A percentile compares a stretch with the other conserved stretches of the same genome.
Evolutionary conservation across 2,888 invertebrate genomes (phyloP).

Genomic region (Rhagium mordax): DNA sequence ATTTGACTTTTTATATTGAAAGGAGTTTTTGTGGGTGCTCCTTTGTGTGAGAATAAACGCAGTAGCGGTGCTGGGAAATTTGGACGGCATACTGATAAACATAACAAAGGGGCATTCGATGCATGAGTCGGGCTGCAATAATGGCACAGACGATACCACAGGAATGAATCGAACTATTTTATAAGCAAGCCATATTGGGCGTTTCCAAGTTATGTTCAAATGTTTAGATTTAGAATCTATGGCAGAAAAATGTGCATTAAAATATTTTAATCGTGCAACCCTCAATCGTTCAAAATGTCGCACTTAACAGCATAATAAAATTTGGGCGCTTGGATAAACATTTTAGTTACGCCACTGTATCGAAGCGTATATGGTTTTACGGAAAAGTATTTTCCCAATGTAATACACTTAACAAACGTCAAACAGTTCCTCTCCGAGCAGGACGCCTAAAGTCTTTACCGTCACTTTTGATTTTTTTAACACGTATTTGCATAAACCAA

Average conservation of each 20-base stretch:
- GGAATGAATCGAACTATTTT: not conserved
- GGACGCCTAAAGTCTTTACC: not conserved
- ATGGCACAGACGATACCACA: not conserved
- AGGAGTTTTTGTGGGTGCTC: not conserved
- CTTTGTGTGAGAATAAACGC: not conserved
- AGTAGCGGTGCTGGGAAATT: not conserved
- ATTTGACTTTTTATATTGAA: conserved; percentile 35
- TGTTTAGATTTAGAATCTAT: no score
- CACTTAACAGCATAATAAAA: no score
- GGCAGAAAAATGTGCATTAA: no score
- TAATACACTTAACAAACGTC: no score
- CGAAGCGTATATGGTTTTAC: not conserved
- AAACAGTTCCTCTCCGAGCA: not conserved
- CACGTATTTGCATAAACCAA: not conserved
- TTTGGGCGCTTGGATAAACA: not conserved
- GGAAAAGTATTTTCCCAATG: not conserved
- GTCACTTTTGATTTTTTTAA: not conserved
- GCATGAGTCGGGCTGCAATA: not conserved
- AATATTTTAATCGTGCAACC: no score
- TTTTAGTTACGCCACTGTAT: not conserved
- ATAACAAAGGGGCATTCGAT: not conserved
- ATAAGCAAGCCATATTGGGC: not conserved
- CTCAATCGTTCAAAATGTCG: no score
- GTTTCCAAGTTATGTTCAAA: not conserved
- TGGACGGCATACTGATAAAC: not conserved